Base-by-base conservation (phyloP, 2,888 invertebrate species). In the Epicampocera succincta region DNA sequence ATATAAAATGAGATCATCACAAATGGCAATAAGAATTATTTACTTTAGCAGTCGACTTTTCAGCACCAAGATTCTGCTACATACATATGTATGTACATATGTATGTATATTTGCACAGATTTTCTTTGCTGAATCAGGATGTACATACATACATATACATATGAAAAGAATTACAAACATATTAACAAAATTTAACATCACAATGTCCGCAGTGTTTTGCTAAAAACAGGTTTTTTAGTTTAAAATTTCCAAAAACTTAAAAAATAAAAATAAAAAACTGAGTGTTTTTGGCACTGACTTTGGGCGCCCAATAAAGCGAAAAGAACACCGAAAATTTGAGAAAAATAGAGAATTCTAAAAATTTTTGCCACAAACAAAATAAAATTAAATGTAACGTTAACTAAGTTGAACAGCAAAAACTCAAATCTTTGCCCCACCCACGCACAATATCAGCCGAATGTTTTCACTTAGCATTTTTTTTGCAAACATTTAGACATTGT, bases 341-440 rank as follows among this genome's bases (percentile, higher is more conserved):
- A 46, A 46, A 15, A 46, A 3, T 4, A n/a, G 11, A 42, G 42
- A 42, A 42, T n/a, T n/a, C 13, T 42, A 42, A n/a, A 42, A 25
- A 25, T 25, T 33, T 33, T 33, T 8, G 8, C 33, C 33, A 33
- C 8, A 33, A 33, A 9, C 1, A 33, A 33, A 33, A 33, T 33
- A 8, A 33, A 33, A 33, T 33, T 5, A 42, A n/a, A 11, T 44
- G 38, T n/a, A 52, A 29, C 17, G 40, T 46, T n/a, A 9, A 66
- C 29, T 52, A 25, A 44, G 44, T 17, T 19, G 46, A 33, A 63
- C 8, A 17, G 21, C 19, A 11, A 61, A 50, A 25, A 48, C n/a
- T 54, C 33, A 44, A 63, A 50, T 58, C 76, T 48, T 40, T 58
- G 69, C 78, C 80, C 83, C 84, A 79, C 84, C 83, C 76, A 84